Percentiles rank a stretch among this genome's conserved stretches.
These are phyloP conservation scores for Schmidtea mediterranea DNA, from an alignment of 1,140 invertebrate genomes.

Conservation along the genomic window DNA sequence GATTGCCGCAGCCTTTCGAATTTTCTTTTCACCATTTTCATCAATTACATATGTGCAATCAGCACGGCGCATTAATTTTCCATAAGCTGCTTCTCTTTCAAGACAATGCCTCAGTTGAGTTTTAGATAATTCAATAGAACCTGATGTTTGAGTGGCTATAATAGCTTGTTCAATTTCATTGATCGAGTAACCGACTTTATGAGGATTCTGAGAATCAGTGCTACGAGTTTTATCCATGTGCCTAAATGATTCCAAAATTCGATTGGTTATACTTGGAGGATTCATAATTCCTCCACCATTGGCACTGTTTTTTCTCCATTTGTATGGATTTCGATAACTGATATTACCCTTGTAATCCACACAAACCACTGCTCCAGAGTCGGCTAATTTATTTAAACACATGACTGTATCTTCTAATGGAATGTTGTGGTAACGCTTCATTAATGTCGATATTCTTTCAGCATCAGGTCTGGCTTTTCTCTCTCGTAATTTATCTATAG, in stretches of 20 bases:
- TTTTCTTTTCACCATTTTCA: slow-evolving; percentile 3
- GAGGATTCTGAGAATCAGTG: no score
- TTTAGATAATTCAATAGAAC: no score
- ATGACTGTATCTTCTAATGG: slow-evolving; percentile 40
- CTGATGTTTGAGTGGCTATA: no score
- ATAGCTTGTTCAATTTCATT: no score
- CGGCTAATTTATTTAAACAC: slow-evolving; percentile 44
- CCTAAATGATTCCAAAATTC: no score
- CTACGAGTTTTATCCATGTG: no score
- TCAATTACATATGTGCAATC: slow-evolving; percentile 1
- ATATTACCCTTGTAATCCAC: slow-evolving; percentile 58
- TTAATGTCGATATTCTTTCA: slow-evolving; percentile 49
- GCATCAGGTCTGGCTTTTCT: slow-evolving; percentile 53
- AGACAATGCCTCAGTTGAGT: not conserved
- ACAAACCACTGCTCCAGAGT: slow-evolving; percentile 45
- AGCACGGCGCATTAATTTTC: not conserved
- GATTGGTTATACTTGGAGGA: no score
- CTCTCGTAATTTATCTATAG: slow-evolving; percentile 49
- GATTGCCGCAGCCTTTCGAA: not conserved
- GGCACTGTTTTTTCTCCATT: slow-evolving; percentile 17
- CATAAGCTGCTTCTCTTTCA: not conserved
- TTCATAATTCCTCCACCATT: no score
- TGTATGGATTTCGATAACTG: slow-evolving; percentile 47
- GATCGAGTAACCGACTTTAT: no score
- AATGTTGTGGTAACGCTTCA: slow-evolving; percentile 43